Conservation (phyloP, 1,140 invertebrate species). For the Hetaerina americana region DNA sequence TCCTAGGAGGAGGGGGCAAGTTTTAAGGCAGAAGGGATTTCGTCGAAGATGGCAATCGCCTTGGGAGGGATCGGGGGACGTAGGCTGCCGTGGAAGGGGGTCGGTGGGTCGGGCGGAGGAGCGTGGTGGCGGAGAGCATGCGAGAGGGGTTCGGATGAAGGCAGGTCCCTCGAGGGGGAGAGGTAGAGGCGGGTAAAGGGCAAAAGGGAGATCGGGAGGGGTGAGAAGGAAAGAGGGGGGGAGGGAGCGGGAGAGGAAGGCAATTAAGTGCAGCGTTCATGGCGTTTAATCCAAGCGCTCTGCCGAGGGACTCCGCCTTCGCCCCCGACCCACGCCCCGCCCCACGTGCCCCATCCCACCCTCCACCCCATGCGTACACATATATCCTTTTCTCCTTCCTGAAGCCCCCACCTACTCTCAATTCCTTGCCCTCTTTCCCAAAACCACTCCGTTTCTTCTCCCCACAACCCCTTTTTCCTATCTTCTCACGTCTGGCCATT, state of each 20-base stretch:
- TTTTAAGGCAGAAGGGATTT: no score
- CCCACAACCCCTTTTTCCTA: neutral
- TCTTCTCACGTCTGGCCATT: neutral
- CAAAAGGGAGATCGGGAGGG: no score
- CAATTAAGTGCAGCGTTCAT: neutral
- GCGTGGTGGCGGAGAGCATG: no score
- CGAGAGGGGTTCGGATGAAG: no score
- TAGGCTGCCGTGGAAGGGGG: no score
- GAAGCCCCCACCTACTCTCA: neutral
- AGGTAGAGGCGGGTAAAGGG: no score
- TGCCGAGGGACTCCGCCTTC: neutral
- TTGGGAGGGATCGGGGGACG: no score
- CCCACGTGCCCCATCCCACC: neutral
- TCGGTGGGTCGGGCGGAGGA: no score
- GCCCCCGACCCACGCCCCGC: neutral
- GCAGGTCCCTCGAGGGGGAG: no score
- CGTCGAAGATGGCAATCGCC: no score
- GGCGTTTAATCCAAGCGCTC: neutral
- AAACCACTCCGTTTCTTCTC: neutral
- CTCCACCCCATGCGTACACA: no score
- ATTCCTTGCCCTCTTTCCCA: neutral
- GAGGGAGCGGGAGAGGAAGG: neutral
- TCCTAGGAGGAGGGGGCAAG: neutral
- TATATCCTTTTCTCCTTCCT: no score
- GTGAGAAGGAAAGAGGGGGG: neutral